A percentile compares a stretch with the other conserved stretches of the same genome.
phyloP scores from a whole-genome alignment of 92 coral and sea anemone genomes.

The Paramuricea clavata region DNA sequence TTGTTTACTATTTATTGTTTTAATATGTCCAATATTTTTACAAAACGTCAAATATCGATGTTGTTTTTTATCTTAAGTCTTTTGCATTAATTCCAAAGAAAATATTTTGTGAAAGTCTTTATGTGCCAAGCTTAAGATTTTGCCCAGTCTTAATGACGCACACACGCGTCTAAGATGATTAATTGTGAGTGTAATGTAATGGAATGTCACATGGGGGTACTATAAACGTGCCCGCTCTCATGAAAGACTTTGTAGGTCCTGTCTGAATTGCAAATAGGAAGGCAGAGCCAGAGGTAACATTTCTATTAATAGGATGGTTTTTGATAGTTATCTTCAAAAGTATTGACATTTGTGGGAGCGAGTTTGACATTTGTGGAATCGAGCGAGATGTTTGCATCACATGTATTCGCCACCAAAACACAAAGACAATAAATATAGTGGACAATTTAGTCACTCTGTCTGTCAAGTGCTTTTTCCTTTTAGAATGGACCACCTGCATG shows the following conservation, averaged over 20 bases:
- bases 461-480: neutral
- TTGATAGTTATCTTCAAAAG: neutral
- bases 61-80: neutral
- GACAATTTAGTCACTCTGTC: neutral
- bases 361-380: no score
- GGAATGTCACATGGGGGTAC: neutral
- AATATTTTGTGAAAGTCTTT: neutral
- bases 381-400: neutral
- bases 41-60: neutral
- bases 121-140: neutral
- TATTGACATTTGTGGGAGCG: neutral
- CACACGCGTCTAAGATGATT: neutral
- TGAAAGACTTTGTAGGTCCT: neutral
- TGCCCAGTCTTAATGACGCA: neutral
- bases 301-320: neutral
- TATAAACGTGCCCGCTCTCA: neutral
- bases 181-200: neutral
- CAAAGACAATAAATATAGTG: neutral
- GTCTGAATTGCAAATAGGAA: neutral
- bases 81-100: neutral
- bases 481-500: no score
- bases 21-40: conserved; percentile 1
- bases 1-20: no score
- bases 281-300: neutral
- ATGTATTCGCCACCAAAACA: neutral